These are phyloP conservation scores for Bombus superbus DNA, from an alignment of 1,140 invertebrate genomes.

Conservation along the genomic window DNA sequence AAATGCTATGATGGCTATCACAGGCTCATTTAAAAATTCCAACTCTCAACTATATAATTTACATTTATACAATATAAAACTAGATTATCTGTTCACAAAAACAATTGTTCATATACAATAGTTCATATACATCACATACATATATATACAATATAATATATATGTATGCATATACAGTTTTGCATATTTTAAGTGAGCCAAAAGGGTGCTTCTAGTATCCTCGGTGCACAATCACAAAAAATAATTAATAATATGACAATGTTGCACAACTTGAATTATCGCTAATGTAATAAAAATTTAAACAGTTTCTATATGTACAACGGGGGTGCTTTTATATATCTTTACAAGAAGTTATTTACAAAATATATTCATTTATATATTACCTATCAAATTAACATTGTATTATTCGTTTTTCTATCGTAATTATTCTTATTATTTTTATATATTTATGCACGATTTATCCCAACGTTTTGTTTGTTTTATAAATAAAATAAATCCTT, in stretches of 20 bases:
- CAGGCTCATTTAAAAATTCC: slow-evolving; percentile 60
- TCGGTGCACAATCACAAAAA: slow-evolving; percentile 70
- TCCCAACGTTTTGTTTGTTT: slow-evolving; percentile 69
- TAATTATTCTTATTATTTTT: slow-evolving; percentile 70
- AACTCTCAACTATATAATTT: slow-evolving; percentile 70
- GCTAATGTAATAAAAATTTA: slow-evolving; percentile 79
- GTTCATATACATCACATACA: slow-evolving; percentile 69
- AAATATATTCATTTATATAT: slow-evolving; percentile 82
- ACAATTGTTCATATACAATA: slow-evolving; percentile 75
- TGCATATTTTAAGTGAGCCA: slow-evolving; percentile 57
- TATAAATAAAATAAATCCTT: slow-evolving; percentile 79
- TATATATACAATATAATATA: slow-evolving; percentile 65
- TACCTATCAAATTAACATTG: slow-evolving; percentile 81
- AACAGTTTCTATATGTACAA: slow-evolving; percentile 78
- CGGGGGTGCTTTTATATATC: slow-evolving; percentile 73
- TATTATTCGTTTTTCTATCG: slow-evolving; percentile 74
- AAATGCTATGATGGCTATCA: slow-evolving; percentile 66
- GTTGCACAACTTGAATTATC: slow-evolving; percentile 74
- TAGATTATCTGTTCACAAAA: slow-evolving; percentile 77
- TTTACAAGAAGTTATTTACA: slow-evolving; percentile 83
- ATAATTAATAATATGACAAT: slow-evolving; percentile 73
- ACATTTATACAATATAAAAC: slow-evolving; percentile 78
- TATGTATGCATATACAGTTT: slow-evolving; percentile 63
- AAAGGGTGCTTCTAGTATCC: slow-evolving; percentile 65
- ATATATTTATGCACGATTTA: slow-evolving; percentile 73